Evolutionary conservation across 2,797 vertebrate genomes (phyloP), one percentile per base, ranked within the genome.

Genomic region (Lycodopsis pacificus): DNA sequence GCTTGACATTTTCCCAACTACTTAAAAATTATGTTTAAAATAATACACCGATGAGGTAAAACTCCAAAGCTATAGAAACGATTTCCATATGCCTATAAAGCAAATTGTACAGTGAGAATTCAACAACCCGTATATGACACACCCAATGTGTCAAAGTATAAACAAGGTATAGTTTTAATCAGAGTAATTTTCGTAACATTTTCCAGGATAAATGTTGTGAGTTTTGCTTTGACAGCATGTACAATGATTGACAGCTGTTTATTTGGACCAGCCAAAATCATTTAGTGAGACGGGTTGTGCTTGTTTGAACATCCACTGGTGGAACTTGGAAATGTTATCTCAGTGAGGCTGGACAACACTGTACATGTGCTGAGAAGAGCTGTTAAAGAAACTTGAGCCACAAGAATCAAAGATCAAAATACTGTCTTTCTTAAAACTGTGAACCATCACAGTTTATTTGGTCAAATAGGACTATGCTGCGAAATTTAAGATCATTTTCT

Each of bases 121-220:
- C 70, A 54, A 77, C 58, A 79, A 32, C 17, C 59, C 20, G 54
- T 69, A 44, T 67, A 40, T 20, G 51, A 63, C 65, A 66, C 61
- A 59, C 25, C 65, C 62, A 56, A 27, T 22, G 34, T 71, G 59
- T 77, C 58, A 66, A 30, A 61, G 56, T 63, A 42, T 32, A 48
- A 46, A n/a, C 51, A 61, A 34, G 34, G 27, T 5, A 7, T 5
- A 7, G 32, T 77, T 87, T 80, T 67, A 77, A 79, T 82, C 65
- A 73, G 57, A 54, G 62, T 59, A 75, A 89, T 79, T 71, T 19
- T 67, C 65, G 51, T 72, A 71, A 75, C 4, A 2, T 80, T 53
- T 73, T 83, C 79, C 89, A 87, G 81, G 27, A 76, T 67, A 78
- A 85, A 86, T 80, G 77, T 84, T 80, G 70, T 53, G 38, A 77